Percentiles rank a stretch among this genome's conserved stretches.
Evolutionary conservation across 2,113 vertebrate species (phyloP).

Genomic region (Dendrocopos noguchii): DNA sequence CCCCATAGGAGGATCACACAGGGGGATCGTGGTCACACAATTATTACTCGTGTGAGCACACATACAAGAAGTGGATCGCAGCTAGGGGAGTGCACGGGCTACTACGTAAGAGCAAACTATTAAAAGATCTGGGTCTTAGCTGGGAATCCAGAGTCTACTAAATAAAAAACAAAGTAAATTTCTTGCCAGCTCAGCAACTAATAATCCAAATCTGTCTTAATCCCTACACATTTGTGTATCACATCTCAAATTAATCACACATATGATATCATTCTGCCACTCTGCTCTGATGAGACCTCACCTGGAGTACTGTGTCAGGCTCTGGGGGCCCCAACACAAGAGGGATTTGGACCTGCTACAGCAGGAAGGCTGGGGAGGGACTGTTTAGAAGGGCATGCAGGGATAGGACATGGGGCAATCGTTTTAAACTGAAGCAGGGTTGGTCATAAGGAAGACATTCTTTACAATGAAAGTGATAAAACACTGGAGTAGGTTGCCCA

Average conservation of each 20-base stretch:
- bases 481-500: no score
- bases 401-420: no score
- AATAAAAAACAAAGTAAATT: background rate
- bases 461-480: no score
- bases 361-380: no score
- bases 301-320: no score
- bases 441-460: no score
- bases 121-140: background rate
- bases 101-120: background rate
- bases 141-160: background rate
- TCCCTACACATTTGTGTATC: background rate
- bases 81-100: background rate
- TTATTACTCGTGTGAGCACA: background rate
- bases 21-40: background rate
- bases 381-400: no score
- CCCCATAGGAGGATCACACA: background rate
- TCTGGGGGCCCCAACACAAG: no score
- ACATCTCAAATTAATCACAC: background rate
- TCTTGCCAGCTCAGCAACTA: background rate
- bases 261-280: background rate
- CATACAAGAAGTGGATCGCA: background rate
- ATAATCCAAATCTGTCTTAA: background rate
- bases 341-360: no score
- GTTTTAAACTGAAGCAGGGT: no score
- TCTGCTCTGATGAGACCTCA: no score